Evolutionary conservation across 2,797 vertebrate genomes (phyloP).

Genomic region (Cossypha heuglini): DNA sequence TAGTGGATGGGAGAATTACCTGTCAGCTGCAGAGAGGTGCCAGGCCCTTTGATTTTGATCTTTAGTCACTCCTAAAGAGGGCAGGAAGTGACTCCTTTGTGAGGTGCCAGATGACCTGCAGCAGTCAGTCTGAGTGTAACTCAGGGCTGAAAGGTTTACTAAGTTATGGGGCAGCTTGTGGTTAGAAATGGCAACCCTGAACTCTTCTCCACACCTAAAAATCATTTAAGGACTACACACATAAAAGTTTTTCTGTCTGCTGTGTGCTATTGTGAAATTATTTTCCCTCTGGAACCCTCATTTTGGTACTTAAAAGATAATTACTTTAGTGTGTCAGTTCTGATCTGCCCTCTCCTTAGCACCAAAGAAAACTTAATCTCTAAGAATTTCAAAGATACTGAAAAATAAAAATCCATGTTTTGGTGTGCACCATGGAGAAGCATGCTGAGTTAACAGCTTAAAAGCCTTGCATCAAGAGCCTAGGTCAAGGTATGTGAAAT

Average conservation of each 20-base stretch:
- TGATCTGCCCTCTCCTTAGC: neutral
- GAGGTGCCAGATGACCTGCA: neutral
- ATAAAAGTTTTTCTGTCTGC: neutral
- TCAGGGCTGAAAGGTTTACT: neutral
- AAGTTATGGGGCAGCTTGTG: rapidly evolving
- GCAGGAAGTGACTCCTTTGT: rapidly evolving
- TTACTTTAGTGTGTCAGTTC: neutral
- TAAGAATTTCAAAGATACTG: neutral
- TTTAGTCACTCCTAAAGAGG: neutral
- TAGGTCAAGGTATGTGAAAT: neutral
- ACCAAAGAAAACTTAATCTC: neutral
- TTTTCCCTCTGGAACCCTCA: neutral
- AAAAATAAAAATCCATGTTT: neutral
- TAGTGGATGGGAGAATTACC: neutral
- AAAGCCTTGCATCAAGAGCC: neutral
- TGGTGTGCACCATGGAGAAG: neutral
- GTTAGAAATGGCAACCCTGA: neutral
- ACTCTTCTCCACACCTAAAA: neutral
- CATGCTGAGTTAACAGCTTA: rapidly evolving
- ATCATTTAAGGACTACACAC: neutral
- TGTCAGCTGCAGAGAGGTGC: neutral
- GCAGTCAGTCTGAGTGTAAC: rapidly evolving
- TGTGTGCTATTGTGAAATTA: neutral
- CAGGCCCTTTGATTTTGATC: neutral
- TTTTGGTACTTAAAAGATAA: neutral